Base-by-base conservation (phyloP, 2,888 invertebrate genomes). In the Tricholauxania praeusta region DNA sequence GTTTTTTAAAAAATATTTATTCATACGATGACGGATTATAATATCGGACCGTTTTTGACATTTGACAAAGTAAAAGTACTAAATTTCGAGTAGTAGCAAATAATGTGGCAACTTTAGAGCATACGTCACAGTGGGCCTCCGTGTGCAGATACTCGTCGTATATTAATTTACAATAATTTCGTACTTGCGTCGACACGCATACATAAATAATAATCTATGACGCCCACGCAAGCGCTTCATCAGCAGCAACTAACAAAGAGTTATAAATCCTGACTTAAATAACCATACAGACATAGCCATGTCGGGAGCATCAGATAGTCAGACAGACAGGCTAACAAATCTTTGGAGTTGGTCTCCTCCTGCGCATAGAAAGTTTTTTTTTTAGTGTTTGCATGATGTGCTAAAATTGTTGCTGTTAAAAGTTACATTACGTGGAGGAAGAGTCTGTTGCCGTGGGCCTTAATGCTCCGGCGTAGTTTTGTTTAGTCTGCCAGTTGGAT, bases 161-260 rank as follows among this genome's bases (percentile, higher is more conserved):
- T 82, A 82, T 83, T 83, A 82, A 82, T 81, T 83, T 83, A 79
- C 82, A 82, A 81, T 82, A 82, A 80, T 82, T 82, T 80, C 79
- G 80, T 79, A 81, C 81, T 83, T 79, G 78, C 78, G 78, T 76
- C 78, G 76, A 74, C 76, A 75, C 77, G 71, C 65, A 75, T 17
- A 59, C 65, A 68, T 75, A 77, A 68, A 15, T 63, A 53, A 55
- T 15, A 28, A 60, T 47, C 32, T 39, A 51, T 28, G 55, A 32
- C 66, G 55, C 55, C 66, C 49, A 70, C 48, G 60, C 32, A 60
- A n/a, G 28, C 19, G 69, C 69, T 51, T 28, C 65, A 63, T 63
- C 70, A 64, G 63, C 77, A 75, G 69, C 77, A 80, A 78, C 78
- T 80, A 81, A 80, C 82, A 82, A 83, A 80, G 83, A 82, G 82